These are phyloP conservation scores for Aldabrachelys gigantea DNA, from an alignment of 2,113 vertebrate species.

Conservation along the genomic window DNA sequence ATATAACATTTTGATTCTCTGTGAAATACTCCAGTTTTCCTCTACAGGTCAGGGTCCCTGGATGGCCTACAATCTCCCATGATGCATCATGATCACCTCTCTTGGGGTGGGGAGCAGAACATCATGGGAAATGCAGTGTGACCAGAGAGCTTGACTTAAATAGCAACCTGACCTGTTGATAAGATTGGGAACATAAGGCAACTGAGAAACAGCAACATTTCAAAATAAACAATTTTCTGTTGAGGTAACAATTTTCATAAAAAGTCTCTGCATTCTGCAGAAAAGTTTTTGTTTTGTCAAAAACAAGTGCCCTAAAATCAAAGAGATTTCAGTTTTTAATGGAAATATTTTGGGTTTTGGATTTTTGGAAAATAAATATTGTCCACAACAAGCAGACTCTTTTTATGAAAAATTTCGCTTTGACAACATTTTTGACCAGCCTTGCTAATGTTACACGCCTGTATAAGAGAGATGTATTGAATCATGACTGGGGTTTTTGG, in stretches of 20 bases:
- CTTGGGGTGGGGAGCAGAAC: not conserved
- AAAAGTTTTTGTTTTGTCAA: no score
- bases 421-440: not conserved
- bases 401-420: fast-evolving
- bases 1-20: not conserved
- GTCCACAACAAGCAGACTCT: not conserved
- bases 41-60: not conserved
- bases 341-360: not conserved
- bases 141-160: not conserved
- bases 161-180: not conserved
- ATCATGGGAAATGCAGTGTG: not conserved
- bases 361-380: not conserved
- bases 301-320: not conserved
- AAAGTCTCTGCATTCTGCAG: not conserved
- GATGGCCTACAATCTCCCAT: not conserved
- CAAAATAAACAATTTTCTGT: not conserved
- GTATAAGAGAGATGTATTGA: not conserved
- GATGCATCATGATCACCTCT: not conserved
- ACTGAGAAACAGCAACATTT: not conserved
- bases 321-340: not conserved
- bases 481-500: not conserved
- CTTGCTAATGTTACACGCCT: not conserved
- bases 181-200: not conserved
- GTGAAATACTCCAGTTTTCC: not conserved
- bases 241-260: not conserved